Conservation (phyloP, 1,140 invertebrate genomes). For the Heliconius congener region DNA sequence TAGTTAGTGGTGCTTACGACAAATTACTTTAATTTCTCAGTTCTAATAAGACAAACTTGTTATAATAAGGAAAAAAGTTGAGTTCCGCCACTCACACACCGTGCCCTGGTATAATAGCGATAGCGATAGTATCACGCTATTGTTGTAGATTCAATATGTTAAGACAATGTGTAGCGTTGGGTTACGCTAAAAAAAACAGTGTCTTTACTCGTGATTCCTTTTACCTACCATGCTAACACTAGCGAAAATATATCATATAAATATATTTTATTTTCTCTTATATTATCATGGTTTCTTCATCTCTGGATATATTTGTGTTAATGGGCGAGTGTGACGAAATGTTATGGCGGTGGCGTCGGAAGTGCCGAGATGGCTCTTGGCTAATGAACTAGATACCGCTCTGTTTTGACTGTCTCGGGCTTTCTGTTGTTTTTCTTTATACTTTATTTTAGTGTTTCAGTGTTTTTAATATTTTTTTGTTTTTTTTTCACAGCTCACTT, state of each 20-base stretch:
- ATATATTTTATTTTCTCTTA: background rate
- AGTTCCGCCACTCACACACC: too few species aligned
- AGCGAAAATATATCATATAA: background rate
- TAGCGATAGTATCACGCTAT: background rate
- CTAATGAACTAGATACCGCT: constrained; percentile 19
- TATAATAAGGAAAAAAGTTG: too few species aligned
- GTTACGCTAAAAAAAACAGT: background rate
- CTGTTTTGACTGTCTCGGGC: background rate
- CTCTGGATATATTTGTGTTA: constrained; percentile 10
- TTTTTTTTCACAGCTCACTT: too few species aligned
- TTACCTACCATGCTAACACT: too few species aligned
- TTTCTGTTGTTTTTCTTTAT: background rate
- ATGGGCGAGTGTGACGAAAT: constrained; percentile 35
- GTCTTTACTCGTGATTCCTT: too few species aligned
- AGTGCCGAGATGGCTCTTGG: constrained; percentile 14
- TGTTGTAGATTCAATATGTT: background rate
- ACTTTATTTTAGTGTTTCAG: background rate
- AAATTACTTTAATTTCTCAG: too few species aligned
- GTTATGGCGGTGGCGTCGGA: constrained; percentile 25
- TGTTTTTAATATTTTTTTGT: background rate
- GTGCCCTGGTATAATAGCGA: too few species aligned
- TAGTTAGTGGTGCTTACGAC: too few species aligned
- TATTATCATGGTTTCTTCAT: background rate
- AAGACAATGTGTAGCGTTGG: background rate
- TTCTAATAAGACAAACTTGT: too few species aligned